Conservation (phyloP, 2,888 invertebrate genomes). For the Drosophila niveifrons region DNA sequence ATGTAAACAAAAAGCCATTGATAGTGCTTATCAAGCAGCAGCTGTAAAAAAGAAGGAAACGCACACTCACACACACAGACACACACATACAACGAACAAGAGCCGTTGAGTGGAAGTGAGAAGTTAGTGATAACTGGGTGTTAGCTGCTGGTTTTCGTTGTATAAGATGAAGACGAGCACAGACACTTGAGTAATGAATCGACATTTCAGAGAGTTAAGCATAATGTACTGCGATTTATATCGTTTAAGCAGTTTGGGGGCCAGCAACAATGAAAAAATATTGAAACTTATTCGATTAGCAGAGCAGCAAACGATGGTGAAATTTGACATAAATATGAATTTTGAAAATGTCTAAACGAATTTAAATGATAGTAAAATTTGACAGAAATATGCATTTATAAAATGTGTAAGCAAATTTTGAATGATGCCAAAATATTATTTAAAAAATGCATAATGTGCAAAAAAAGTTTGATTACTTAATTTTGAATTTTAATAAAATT, state of each 20-base stretch:
- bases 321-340: no score
- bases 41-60: conserved; percentile 31
- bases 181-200: conserved; percentile 38
- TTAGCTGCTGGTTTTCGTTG: conserved; percentile 37
- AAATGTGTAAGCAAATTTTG: no score
- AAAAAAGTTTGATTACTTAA: no score
- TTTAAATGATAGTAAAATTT: no score
- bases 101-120: conserved; percentile 39
- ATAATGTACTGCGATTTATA: conserved; percentile 38
- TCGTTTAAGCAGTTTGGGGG: conserved; percentile 21
- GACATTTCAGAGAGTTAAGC: conserved; percentile 36
- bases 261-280: neutral
- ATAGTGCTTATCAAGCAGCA: conserved; percentile 65
- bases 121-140: conserved; percentile 52
- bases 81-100: conserved; percentile 9
- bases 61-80: conserved; percentile 9
- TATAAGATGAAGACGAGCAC: conserved; percentile 28
- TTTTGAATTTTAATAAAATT: no score
- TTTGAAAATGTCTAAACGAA: no score
- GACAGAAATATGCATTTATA: no score
- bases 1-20: conserved; percentile 55
- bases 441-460: no score
- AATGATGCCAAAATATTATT: no score
- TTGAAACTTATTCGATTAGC: conserved; percentile 7
- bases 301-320: neutral